Evolutionary conservation across 1,140 invertebrate genomes (phyloP).

Genomic region (Nixonia krombeini): DNA sequence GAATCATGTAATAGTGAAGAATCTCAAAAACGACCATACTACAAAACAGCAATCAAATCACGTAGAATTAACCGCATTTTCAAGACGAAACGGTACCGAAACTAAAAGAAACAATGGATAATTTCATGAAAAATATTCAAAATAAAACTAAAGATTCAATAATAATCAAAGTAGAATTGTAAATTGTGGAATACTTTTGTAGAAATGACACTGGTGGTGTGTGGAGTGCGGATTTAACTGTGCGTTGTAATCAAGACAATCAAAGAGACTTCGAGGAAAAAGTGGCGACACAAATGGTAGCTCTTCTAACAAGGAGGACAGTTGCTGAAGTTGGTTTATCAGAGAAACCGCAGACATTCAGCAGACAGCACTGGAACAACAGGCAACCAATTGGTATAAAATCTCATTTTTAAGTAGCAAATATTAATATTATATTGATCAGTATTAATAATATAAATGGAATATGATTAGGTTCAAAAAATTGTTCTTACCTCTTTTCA

Average conservation of each 20-base stretch:
- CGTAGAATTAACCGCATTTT: constrained; percentile 11
- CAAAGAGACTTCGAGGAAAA: constrained; percentile 86
- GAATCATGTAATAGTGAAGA: constrained; percentile 64
- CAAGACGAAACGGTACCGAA: constrained; percentile 13
- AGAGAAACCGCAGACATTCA: constrained; percentile 46
- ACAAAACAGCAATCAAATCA: constrained; percentile 7
- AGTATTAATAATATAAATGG: constrained; percentile 22
- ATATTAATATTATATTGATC: no score
- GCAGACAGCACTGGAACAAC: constrained; percentile 49
- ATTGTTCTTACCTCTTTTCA: no score
- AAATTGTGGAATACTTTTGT: no score
- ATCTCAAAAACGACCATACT: constrained; percentile 42
- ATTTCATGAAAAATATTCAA: constrained; percentile 15
- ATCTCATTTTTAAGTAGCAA: no score
- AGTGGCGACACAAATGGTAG: constrained; percentile 78
- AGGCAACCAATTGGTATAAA: constrained; percentile 59
- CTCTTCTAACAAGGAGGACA: constrained; percentile 73
- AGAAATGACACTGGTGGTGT: constrained; percentile 70
- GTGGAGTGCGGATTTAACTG: constrained; percentile 81
- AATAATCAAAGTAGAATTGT: no score
- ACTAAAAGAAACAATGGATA: no score
- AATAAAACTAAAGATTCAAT: not conserved
- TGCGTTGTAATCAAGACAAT: constrained; percentile 87
- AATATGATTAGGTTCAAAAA: no score
- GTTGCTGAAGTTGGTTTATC: constrained; percentile 52